phyloP scores from a whole-genome alignment of 64 coral and sea anemone genomes.

The Pocillopora damicornis region DNA sequence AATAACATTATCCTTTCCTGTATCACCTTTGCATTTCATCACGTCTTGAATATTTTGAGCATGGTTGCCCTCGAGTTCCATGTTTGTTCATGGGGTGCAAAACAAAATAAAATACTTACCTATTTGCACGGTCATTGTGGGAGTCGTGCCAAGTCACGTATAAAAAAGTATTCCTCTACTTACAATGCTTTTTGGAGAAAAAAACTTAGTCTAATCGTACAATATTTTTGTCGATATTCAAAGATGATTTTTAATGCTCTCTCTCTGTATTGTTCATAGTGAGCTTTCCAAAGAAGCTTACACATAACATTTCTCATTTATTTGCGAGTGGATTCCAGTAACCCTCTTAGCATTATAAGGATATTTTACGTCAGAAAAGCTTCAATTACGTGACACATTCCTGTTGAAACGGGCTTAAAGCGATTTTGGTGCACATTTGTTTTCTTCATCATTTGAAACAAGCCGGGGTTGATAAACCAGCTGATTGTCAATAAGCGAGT shows the following conservation, averaged over 20 bases:
- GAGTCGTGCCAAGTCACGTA: constrained; percentile 28
- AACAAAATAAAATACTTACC: not conserved
- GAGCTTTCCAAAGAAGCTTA: not conserved
- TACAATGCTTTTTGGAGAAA: not conserved
- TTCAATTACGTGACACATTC: constrained; percentile 7
- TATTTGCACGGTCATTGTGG: not conserved
- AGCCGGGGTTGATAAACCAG: not conserved
- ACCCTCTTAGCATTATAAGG: constrained; percentile 39
- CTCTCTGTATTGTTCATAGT: not conserved
- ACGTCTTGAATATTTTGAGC: constrained; percentile 30
- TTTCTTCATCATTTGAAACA: not conserved
- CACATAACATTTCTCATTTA: not conserved
- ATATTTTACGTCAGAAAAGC: not conserved
- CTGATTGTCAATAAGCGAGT: not conserved
- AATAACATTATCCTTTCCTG: constrained; percentile 17
- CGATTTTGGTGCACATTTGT: not conserved
- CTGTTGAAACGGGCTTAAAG: constrained; percentile 15
- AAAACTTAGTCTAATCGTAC: not conserved
- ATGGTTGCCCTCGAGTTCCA: not conserved
- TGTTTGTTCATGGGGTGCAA: constrained; percentile 20
- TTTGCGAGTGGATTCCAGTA: constrained; percentile 19
- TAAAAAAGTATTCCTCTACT: not conserved
- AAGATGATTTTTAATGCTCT: not conserved
- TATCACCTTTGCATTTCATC: constrained; percentile 23
- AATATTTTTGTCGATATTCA: not conserved